Conservation (phyloP, 2,888 invertebrate species). For the Drosophila multiciliata region DNA sequence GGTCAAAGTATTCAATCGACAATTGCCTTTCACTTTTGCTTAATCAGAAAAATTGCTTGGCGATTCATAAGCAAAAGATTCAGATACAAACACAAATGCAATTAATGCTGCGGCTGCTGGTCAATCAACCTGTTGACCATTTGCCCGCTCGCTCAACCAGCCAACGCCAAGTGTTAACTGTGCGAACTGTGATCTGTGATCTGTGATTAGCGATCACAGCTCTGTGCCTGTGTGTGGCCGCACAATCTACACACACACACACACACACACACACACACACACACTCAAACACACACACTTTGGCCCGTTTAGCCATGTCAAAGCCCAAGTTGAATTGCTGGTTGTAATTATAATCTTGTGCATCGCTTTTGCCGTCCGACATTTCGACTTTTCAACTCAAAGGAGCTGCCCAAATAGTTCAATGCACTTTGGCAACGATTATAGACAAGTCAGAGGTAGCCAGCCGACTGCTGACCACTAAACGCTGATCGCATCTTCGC, state of each 20-base stretch:
- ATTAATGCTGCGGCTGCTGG: constrained; percentile 15
- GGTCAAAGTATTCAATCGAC: constrained; percentile 21
- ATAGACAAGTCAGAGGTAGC: constrained; percentile 6
- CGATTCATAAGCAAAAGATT: constrained; percentile 27
- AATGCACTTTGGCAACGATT: constrained; percentile 35
- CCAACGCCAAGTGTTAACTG: constrained; percentile 31
- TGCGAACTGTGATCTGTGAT: constrained; percentile 18
- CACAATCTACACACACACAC: not conserved
- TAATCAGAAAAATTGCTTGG: constrained; percentile 18
- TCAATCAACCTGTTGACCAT: constrained; percentile 52
- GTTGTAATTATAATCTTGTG: constrained; percentile 22
- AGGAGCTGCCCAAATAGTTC: constrained; percentile 19
- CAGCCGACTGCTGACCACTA: constrained; percentile 2
- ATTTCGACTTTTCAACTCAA: constrained; percentile 37
- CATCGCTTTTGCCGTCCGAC: constrained; percentile 26
- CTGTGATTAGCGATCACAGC: not conserved
- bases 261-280: not conserved
- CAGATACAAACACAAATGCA: constrained; percentile 14
- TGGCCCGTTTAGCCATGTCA: constrained; percentile 29
- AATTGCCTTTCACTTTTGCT: constrained; percentile 48
- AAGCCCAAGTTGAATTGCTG: constrained; percentile 22
- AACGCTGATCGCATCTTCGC: constrained; percentile 7
- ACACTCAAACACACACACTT: not conserved
- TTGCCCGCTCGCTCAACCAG: constrained; percentile 4
- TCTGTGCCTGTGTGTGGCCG: constrained; percentile 17